Evolutionary conservation across 92 coral and sea anemone species (phyloP), one percentile per base, ranked within the genome.

Genomic region (Epizoanthus stellaris): DNA sequence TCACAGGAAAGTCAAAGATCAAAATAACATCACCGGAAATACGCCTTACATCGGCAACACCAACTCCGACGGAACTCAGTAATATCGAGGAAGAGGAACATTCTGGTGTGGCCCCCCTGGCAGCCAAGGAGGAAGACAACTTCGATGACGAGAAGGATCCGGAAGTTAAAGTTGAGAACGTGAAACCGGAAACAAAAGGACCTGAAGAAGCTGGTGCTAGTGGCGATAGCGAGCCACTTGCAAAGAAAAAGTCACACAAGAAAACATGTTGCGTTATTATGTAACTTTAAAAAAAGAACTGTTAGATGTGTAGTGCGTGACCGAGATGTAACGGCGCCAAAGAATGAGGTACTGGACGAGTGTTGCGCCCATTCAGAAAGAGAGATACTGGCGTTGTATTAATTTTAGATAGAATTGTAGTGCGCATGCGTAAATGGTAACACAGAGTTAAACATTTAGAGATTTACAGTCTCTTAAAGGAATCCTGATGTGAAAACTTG

Each of bases 11-110:
- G 59, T 45, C 83, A 79, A 79, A 79, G 15, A 9, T 38, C 56
- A 79, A 42, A 62, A 25, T 63, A 3, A 43, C 60, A 7, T 79
- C 83, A 10, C 83, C 83, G 4, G 83, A 79, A 45, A 79, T 79
- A 63, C 83, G 83, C 15, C 59, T 79, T 9, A 79, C 83, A 0
- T 63, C 83, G 4, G 83, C 83, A 5, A 79, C 83, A 79, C 83
- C 83, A 19, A 79, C 72, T 38, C 72, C 83, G 6, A 13, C 14
- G 67, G 83, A 79, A 9, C 43, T 79, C 21, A 71, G 65, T n/a
- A 38, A 43, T 21, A 79, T 79, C 21, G 64, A 6, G 40, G 83
- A 79, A 64, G 83, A 79, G 60, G 83, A 79, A 45, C 71, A 64
- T 14, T 13, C 83, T 39, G 83, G 83, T 23, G 57, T 79, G 1